phyloP scores from a whole-genome alignment of 2,888 invertebrate species.

The Lasioglossum calceatum region DNA sequence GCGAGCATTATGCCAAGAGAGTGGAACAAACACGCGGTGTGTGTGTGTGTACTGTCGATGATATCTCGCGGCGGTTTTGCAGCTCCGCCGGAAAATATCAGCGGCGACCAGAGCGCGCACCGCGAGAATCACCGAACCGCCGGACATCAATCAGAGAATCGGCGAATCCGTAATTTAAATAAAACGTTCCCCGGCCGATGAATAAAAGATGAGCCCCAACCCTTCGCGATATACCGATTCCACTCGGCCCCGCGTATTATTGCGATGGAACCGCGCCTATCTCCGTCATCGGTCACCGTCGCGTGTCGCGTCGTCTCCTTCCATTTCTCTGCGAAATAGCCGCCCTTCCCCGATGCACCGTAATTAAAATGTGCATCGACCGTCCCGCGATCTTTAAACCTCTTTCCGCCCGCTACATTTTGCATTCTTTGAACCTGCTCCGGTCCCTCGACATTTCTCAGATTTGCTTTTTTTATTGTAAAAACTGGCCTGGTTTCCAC shows the following conservation, averaged over 20 bases:
- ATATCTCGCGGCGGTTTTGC: constrained; percentile 59
- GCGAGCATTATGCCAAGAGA: constrained; percentile 48
- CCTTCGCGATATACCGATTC: constrained; percentile 2
- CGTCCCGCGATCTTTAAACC: background rate
- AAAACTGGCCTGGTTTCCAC: background rate
- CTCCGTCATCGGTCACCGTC: background rate
- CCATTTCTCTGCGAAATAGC: background rate
- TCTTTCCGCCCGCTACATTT: background rate
- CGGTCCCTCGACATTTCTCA: background rate
- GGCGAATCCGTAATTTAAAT: constrained; percentile 9
- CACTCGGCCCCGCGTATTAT: background rate
- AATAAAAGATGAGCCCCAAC: background rate
- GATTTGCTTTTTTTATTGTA: background rate
- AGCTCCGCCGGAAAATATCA: constrained; percentile 32
- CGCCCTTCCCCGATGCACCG: background rate
- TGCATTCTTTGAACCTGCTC: background rate
- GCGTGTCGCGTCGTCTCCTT: background rate
- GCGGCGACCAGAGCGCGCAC: background rate
- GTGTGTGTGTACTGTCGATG: constrained; percentile 44
- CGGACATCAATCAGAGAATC: constrained; percentile 14
- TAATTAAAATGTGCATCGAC: background rate
- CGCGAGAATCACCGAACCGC: constrained; percentile 25
- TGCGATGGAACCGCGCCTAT: constrained; percentile 8
- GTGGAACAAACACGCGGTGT: constrained; percentile 60
- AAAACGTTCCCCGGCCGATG: background rate